Evolutionary conservation across 1,140 invertebrate genomes (phyloP), one percentile per base, ranked within the genome.

Genomic region (Drosophila eugracilis): DNA sequence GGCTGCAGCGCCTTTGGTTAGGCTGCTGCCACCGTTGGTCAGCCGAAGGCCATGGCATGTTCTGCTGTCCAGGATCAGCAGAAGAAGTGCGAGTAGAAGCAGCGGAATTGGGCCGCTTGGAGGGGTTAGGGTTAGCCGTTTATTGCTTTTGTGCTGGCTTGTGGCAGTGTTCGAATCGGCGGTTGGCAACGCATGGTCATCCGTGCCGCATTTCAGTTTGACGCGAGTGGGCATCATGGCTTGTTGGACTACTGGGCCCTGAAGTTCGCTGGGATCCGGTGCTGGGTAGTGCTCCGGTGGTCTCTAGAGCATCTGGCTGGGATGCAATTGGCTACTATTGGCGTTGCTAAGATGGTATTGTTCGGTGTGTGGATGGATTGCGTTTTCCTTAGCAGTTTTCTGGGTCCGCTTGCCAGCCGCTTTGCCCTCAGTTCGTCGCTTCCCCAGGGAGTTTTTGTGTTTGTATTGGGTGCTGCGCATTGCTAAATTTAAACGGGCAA

Each of bases 1-100:
- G 65, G 72, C 86, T 15, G 74, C 60, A 4, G 76, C 62, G 15
- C 69, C 63, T 42, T 91, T 91, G 45, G 48, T 88, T 0, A 86
- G 63, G 45, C 89, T 86, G 69, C 37, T 59, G 57, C 85, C 85
- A 12, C 85, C 85, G 42, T 89, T 89, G 36, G 83, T 69, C 4
- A 90, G 80, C 5, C 90, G 85, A 19, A 91, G 44, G 4, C 71
- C 85, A 0, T 66, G 57, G 70, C 58, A 37, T 14, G 36, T 17
- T 7, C 36, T 17, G 41, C 28, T 47, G 34, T 26, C 57, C 50
- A 57, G 79, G 75, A 50, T 53, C 59, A 32, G 45, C 67, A 79
- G 30, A 36, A 77, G 47, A 15, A 78, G 41, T 37, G 60, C 6
- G 1, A 78, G 30, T 47, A 63, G 6, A 6, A 21, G 42, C 42